Evolutionary conservation across 2,797 vertebrate genomes (phyloP).

Genomic region (Sebastes itinus): DNA sequence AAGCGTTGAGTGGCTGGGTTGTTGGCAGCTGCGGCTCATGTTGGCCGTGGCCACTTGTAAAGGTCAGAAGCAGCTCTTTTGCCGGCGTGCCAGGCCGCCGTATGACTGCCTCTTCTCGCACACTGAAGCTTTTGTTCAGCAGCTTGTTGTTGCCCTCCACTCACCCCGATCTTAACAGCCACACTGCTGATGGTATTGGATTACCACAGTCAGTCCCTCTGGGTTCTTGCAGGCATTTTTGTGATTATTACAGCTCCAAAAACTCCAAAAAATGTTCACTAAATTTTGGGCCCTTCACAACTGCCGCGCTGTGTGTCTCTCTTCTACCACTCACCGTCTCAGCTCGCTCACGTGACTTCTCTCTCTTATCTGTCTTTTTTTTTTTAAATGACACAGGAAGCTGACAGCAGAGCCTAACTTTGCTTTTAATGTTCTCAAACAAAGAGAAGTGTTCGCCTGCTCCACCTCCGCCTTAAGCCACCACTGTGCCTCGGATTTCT

Average conservation of each 20-base stretch:
- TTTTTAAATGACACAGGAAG: too few species aligned
- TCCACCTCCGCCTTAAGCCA: too few species aligned
- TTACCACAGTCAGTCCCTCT: constrained; percentile 8
- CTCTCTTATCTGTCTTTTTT: too few species aligned
- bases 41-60: constrained; percentile 58
- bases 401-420: too few species aligned
- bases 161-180: constrained; percentile 14
- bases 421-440: too few species aligned
- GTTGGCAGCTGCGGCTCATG: constrained; percentile 39
- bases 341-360: too few species aligned
- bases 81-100: constrained; percentile 43
- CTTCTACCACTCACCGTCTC: rapidly evolving
- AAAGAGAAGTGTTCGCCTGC: too few species aligned
- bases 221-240: neutral
- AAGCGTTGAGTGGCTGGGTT: constrained; percentile 18
- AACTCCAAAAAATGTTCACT: neutral
- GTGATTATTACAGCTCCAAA: neutral
- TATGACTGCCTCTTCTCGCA: constrained; percentile 42
- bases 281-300: neutral
- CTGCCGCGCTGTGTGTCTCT: too few species aligned
- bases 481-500: neutral
- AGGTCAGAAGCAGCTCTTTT: constrained; percentile 68
- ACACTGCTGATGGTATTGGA: constrained; percentile 14
- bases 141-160: constrained; percentile 21
- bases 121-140: constrained; percentile 73